Base-by-base conservation (phyloP, 2,888 invertebrate genomes). In the Loripinus fragilis region DNA sequence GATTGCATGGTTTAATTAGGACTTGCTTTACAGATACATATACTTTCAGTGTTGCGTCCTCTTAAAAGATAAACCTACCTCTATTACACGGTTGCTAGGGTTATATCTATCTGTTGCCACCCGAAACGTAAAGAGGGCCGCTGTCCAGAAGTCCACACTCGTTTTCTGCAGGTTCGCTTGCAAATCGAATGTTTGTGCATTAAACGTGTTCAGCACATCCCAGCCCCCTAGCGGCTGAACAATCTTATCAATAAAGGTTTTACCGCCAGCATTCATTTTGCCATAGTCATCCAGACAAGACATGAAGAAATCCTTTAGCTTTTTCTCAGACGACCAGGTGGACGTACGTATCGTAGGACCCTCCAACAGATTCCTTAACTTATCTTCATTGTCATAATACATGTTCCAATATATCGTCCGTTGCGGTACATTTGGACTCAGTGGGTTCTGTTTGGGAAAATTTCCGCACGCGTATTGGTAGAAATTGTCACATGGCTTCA, bases 241-340 rank as follows among this genome's bases (percentile, higher is more conserved):
- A 2, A 90, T 81, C 55, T 86, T 85, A 0, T 86, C 81, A 1
- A 90, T 71, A 17, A 90, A 84, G 0, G 89, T 85, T 17, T 80
- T 79, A 0, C 89, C 90, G 15, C 86, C 83, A 10, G 81, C 74
- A 7, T 76, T 76, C 86, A 88, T 88, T 70, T 89, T 82, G 0
- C 76, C 79, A 69, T 87, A 90, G 48, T 89, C 88, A 81, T 92
- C 90, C 92, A 95, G 93, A 86, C 95, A 95, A 0, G 95, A 95
- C 76, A 95, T 94, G 90, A 95, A 95, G 85, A 95, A 94, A 83
- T 94, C 93, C 87, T 95, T 95, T 85, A 95, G 87, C 90, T 95
- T 95, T 94, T 95, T 94, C 83, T 95, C 94, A 7, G 95, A 92
- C 5, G 93, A 86, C 85, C 88, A 88, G 7, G 85, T 71, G n/a